These are phyloP conservation scores for Thereva nobilitata DNA, from an alignment of 2,888 invertebrate species.

Conservation along the genomic window DNA sequence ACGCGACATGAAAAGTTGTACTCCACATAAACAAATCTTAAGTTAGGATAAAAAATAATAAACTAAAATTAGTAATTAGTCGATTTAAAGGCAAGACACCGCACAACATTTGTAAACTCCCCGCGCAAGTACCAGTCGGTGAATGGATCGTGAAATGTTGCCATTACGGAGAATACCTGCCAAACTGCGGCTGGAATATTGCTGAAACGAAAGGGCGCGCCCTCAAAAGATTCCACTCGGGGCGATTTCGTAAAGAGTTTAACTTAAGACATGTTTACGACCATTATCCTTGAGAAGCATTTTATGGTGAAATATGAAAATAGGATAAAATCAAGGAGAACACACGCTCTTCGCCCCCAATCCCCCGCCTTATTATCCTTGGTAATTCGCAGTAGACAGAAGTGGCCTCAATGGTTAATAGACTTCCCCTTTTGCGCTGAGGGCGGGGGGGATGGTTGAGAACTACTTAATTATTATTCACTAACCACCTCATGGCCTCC, in stretches of 20 bases:
- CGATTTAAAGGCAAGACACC: conserved; percentile 4
- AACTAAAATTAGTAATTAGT: neutral
- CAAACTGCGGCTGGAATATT: conserved; percentile 10
- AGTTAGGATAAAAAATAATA: too few relatives aligned
- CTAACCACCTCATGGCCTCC: neutral
- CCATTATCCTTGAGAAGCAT: conserved; percentile 16
- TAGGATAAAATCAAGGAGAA: conserved; percentile 9
- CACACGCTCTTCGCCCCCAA: neutral
- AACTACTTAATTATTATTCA: conserved; percentile 33
- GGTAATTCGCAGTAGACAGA: too few relatives aligned
- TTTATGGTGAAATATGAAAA: conserved; percentile 31
- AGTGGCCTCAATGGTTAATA: conserved; percentile 14
- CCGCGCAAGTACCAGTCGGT: conserved; percentile 28
- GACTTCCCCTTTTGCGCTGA: conserved; percentile 5
- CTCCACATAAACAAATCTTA: too few relatives aligned
- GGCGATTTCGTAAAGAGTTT: neutral
- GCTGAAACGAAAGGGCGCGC: neutral
- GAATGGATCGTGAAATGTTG: conserved; percentile 34
- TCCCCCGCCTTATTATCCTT: neutral
- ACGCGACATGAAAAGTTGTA: too few relatives aligned
- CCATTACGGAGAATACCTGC: conserved; percentile 14
- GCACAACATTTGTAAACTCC: neutral
- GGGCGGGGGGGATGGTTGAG: conserved; percentile 13
- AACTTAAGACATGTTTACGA: conserved; percentile 22
- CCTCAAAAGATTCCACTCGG: neutral